These are phyloP conservation scores for Ganaspis sp. DNA, from an alignment of 1,140 invertebrate genomes.

Conservation along the genomic window DNA sequence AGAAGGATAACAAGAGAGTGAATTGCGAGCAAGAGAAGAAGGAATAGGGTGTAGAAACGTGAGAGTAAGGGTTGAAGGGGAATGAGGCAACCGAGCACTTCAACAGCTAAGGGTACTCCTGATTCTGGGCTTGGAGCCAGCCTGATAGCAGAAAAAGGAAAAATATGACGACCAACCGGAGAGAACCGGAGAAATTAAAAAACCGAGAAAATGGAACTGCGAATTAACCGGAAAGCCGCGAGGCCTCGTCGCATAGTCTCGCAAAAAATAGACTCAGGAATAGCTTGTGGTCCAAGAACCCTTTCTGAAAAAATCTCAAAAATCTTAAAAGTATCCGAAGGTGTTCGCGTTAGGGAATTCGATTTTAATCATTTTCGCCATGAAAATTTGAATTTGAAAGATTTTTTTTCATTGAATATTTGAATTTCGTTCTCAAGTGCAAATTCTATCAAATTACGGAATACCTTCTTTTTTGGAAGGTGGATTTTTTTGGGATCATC, in stretches of 20 bases:
- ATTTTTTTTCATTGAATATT: too few species aligned
- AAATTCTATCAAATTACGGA: too few species aligned
- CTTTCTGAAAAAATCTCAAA: neutral
- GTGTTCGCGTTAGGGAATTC: neutral
- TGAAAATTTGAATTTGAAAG: too few species aligned
- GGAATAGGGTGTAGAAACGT: neutral
- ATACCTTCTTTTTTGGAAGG: too few species aligned
- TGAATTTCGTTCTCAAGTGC: too few species aligned
- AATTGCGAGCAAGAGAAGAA: neutral
- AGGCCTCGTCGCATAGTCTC: neutral
- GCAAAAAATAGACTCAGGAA: neutral
- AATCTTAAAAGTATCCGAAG: neutral
- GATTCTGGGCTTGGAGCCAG: slow-evolving; percentile 28
- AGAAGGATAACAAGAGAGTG: neutral
- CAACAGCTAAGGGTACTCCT: slow-evolving; percentile 10
- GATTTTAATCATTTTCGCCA: too few species aligned
- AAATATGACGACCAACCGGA: neutral
- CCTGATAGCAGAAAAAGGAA: slow-evolving; percentile 8
- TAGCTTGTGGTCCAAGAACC: neutral
- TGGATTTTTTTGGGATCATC: too few species aligned
- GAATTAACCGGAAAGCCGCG: slow-evolving; percentile 43
- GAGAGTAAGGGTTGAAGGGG: neutral
- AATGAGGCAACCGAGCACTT: slow-evolving; percentile 14
- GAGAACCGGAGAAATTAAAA: slow-evolving; percentile 40
- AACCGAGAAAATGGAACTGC: slow-evolving; percentile 38